Evolutionary conservation across 1,140 invertebrate species (phyloP).

Genomic region (Diorhabda sublineata): DNA sequence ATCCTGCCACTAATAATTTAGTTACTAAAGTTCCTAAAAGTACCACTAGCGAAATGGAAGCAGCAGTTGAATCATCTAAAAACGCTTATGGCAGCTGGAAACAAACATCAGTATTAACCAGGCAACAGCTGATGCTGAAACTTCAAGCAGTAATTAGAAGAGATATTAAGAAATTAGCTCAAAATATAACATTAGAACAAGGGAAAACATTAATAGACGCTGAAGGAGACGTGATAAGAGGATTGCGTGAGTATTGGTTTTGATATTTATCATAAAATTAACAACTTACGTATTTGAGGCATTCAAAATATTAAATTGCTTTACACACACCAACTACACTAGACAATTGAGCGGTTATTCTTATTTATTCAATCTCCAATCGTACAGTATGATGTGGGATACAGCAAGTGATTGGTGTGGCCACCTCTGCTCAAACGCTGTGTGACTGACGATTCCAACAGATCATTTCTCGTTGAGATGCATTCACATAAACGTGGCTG

Average conservation of each 20-base stretch:
- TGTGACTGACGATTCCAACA: no score
- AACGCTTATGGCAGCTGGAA: constrained; percentile 82
- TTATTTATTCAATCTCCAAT: no score
- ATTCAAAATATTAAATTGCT: no score
- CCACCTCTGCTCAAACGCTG: no score
- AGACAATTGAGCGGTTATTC: no score
- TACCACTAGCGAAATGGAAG: constrained; percentile 85
- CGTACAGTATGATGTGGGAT: no score
- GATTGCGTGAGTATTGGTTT: constrained; percentile 73
- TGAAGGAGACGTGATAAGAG: constrained; percentile 95
- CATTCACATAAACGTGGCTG: no score
- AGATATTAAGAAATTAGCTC: constrained; percentile 81
- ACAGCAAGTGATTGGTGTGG: no score
- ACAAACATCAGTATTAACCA: constrained; percentile 84
- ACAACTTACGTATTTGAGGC: no score
- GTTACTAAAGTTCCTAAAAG: constrained; percentile 83
- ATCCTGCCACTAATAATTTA: constrained; percentile 89
- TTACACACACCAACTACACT: no score
- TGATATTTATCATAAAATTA: no score
- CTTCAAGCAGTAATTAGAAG: constrained; percentile 59
- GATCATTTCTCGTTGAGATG: no score
- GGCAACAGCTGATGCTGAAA: constrained; percentile 96
- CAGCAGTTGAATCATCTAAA: constrained; percentile 82
- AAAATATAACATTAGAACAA: constrained; percentile 92
- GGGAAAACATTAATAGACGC: constrained; percentile 97